Evolutionary conservation across 2,113 vertebrate genomes (phyloP).

Genomic region (Peucedramus taeniatus): DNA sequence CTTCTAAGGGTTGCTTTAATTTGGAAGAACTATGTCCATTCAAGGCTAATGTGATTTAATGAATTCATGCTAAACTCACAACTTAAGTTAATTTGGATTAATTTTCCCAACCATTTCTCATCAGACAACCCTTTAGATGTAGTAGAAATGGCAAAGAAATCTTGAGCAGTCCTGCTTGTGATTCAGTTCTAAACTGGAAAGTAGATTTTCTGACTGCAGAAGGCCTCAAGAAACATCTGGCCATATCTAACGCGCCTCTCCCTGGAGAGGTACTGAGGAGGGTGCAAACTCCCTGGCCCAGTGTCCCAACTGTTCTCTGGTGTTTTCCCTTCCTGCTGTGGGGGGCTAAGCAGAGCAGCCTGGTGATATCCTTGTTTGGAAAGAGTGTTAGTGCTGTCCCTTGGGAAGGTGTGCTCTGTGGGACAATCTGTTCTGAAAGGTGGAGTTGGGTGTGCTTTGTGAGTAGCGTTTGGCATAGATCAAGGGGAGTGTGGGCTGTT

Average conservation of each 20-base stretch:
- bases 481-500: background rate
- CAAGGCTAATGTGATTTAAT: constrained; percentile 58
- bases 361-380: background rate
- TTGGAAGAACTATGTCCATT: constrained; percentile 55
- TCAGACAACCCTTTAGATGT: background rate
- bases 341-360: background rate
- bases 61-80: constrained; percentile 55
- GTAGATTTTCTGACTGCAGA: background rate
- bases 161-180: background rate
- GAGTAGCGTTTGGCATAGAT: background rate
- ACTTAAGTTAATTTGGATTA: constrained; percentile 58
- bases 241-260: background rate
- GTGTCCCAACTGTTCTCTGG: background rate
- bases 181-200: background rate
- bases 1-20: constrained; percentile 39
- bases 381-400: background rate
- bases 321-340: background rate
- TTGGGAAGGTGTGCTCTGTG: background rate
- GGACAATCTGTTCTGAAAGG: background rate
- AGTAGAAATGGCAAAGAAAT: background rate
- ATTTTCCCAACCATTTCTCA: background rate
- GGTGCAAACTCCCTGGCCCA: background rate
- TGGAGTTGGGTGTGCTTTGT: background rate
- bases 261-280: background rate
- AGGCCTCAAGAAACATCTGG: background rate